Evolutionary conservation across 2,888 invertebrate genomes (phyloP).

Genomic region (Cetonia aurata): DNA sequence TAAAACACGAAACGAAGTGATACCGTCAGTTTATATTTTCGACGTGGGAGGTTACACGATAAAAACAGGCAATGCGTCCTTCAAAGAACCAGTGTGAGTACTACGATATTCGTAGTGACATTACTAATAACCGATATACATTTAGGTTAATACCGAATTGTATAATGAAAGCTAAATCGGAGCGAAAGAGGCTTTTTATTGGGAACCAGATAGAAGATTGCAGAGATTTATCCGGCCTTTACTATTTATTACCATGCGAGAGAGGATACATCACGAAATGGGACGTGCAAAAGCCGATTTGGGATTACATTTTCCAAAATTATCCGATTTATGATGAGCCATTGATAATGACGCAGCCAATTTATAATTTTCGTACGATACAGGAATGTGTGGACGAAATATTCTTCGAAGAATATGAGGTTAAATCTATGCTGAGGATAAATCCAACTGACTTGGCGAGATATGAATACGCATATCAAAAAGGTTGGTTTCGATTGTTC

Average conservation of each 20-base stretch:
- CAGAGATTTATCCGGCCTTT: slow-evolving; percentile 94
- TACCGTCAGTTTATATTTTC: slow-evolving; percentile 51
- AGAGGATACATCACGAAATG: slow-evolving; percentile 96
- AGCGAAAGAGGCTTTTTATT: slow-evolving; percentile 92
- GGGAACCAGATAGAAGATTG: slow-evolving; percentile 97
- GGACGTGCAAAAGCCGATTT: slow-evolving; percentile 95
- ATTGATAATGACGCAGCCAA: slow-evolving; percentile 92
- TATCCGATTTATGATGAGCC: slow-evolving; percentile 83
- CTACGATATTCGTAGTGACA: slow-evolving; percentile 11
- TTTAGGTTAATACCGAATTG: slow-evolving; percentile 88
- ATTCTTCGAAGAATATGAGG: slow-evolving; percentile 97
- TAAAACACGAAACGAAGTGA: slow-evolving; percentile 5
- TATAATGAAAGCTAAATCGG: slow-evolving; percentile 98
- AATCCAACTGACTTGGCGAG: slow-evolving; percentile 82
- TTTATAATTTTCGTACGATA: slow-evolving; percentile 91
- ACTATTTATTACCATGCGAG: slow-evolving; percentile 93
- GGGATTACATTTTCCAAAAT: slow-evolving; percentile 95
- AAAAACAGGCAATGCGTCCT: slow-evolving; percentile 85
- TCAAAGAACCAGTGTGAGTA: slow-evolving; percentile 74
- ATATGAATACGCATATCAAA: slow-evolving; percentile 35
- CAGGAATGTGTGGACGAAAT: slow-evolving; percentile 96
- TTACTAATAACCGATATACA: slow-evolving; percentile 48
- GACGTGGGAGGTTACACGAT: slow-evolving; percentile 92
- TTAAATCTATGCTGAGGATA: slow-evolving; percentile 82
- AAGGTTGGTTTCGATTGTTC: slow-evolving; percentile 43